A percentile compares a stretch with the other conserved stretches of the same genome.
These are phyloP conservation scores for Pangasianodon gigas DNA, from an alignment of 2,113 vertebrate genomes.

Conservation along the genomic window DNA sequence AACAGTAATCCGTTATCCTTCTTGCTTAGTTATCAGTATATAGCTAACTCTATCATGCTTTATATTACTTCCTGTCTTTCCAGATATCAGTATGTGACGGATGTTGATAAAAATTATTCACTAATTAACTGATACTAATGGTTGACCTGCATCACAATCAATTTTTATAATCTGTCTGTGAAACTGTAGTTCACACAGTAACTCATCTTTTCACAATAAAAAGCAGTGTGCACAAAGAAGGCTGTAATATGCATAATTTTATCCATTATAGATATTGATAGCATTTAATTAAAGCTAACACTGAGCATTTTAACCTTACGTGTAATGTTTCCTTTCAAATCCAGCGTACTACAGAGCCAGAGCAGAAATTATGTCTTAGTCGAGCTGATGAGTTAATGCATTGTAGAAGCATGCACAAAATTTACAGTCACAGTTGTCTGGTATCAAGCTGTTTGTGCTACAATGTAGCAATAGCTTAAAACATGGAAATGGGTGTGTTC, in stretches of 20 bases:
- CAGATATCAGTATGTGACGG: background rate
- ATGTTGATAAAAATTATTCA: background rate
- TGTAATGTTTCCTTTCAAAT: background rate
- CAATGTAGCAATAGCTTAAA: background rate
- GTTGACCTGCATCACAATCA: background rate
- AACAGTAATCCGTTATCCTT: background rate
- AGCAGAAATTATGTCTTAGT: background rate
- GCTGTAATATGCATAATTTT: background rate
- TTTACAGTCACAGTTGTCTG: background rate
- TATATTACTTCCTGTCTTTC: constrained; percentile 5
- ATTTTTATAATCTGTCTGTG: background rate
- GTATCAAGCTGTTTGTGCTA: background rate
- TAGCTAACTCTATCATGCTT: background rate
- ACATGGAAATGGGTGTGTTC: background rate
- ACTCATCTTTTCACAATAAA: background rate
- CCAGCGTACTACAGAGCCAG: background rate
- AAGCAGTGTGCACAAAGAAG: background rate
- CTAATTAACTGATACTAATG: background rate
- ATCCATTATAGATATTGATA: background rate
- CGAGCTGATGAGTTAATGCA: background rate
- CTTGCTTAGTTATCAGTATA: background rate
- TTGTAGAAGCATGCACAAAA: background rate
- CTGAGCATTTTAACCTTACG: background rate
- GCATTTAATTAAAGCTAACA: background rate
- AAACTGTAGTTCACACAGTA: background rate